Evolutionary conservation across 2,797 vertebrate species (phyloP), one percentile per base, ranked within the genome.

Genomic region (Anguilla megastoma): DNA sequence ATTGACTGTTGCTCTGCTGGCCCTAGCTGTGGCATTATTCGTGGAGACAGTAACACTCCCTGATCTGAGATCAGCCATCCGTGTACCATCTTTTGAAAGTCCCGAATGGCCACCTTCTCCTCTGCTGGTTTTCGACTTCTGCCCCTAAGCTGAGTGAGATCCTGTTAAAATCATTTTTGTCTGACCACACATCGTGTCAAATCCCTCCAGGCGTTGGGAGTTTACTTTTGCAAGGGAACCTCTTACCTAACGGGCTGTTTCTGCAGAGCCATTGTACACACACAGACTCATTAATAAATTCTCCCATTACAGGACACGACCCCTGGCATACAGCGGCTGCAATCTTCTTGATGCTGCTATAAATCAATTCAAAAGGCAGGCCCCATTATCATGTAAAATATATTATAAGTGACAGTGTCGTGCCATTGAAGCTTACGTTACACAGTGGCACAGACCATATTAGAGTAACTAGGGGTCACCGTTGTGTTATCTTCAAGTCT

Each of bases 81-180:
- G 6, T n/a, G 24, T 16, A 27, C 58, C 41, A 69, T 86, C 36
- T 24, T 66, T n/a, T 8, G 0, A 60, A 9, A 85, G 12, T 6
- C 60, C n/a, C 30, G 60, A 30, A 41, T n/a, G 36, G 27, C 2
- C 41, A 3, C 54, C 27, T 58, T 84, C 33, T 16, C 5, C 9
- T 12, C 63, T 27, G n/a, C 27, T 30, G 27, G 10, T 71, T 27
- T 27, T 71, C 21, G 21, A 33, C 58, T 6, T 58, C 52, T 66
- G 36, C 30, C 85, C 92, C 90, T 88, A 90, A 92, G 91, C 93
- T 48, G 16, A 85, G 95, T 95, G 94, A 92, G 84, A 92, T 92
- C 87, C 88, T 91, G 89, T 95, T 94, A 94, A 92, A 93, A 93
- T 94, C 30, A 94, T 93, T 94, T 93, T 93, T 91, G 56, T 94